phyloP scores from a whole-genome alignment of 1,140 invertebrate genomes.

The Drosophila grimshawi region DNA sequence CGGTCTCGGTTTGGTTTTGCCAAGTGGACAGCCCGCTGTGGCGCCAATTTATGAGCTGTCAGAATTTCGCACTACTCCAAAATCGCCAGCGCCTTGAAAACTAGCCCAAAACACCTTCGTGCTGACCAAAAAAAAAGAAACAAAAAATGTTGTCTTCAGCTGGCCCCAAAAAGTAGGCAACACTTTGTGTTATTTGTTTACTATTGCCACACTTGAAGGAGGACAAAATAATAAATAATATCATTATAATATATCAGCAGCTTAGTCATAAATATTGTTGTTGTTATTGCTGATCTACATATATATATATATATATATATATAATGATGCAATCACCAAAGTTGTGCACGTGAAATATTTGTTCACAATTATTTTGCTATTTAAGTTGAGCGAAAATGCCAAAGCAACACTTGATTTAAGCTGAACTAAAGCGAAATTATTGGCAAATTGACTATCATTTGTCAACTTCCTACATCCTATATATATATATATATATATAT shows the following conservation, averaged over 20 bases:
- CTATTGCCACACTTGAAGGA: too few species aligned
- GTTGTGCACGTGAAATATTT: too few species aligned
- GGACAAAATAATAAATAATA: too few species aligned
- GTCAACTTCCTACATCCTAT: too few species aligned
- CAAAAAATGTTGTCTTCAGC: conserved; percentile 2
- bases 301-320: too few species aligned
- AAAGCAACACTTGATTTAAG: neutral
- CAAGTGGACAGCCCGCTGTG: conserved; percentile 27
- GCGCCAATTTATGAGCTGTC: conserved; percentile 77
- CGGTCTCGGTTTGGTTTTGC: neutral
- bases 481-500: too few species aligned
- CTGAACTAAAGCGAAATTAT: too few species aligned
- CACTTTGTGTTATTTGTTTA: conserved; percentile 15
- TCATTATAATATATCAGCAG: too few species aligned
- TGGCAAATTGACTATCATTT: too few species aligned
- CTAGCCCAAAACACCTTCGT: conserved; percentile 33
- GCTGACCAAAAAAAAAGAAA: neutral
- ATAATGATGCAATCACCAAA: too few species aligned
- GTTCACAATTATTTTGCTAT: neutral
- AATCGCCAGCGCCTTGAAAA: conserved; percentile 13
- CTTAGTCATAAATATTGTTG: too few species aligned
- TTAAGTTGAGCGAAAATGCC: neutral
- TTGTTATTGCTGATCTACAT: too few species aligned
- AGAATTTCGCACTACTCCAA: conserved; percentile 63
- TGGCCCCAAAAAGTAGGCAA: conserved; percentile 61